Evolutionary conservation across 2,797 vertebrate genomes (phyloP).

Genomic region (Crenichthys baileyi): DNA sequence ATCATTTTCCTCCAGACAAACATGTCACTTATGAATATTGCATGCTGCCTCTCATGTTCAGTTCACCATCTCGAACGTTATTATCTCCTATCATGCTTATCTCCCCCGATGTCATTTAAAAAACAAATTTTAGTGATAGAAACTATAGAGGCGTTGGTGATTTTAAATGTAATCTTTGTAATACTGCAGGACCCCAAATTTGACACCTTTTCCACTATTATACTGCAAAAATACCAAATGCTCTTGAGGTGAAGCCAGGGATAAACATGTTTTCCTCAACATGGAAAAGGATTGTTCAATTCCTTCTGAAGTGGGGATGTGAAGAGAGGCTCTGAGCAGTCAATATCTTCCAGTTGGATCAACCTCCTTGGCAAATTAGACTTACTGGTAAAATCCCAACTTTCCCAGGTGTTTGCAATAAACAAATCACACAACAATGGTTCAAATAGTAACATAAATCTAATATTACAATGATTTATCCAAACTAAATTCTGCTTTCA

Average conservation of each 20-base stretch:
- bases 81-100: background rate
- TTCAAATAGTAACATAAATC: background rate
- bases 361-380: background rate
- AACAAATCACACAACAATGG: background rate
- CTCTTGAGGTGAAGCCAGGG: too few species aligned
- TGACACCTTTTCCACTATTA: background rate
- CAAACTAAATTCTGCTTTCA: background rate
- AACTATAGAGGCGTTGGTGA: background rate
- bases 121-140: background rate
- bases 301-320: background rate
- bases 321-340: too few species aligned
- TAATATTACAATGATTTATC: background rate
- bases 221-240: too few species aligned
- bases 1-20: slow-evolving; percentile 12
- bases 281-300: background rate
- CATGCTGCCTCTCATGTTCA: slow-evolving; percentile 12
- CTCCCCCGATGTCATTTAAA: background rate
- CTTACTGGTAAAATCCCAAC: background rate
- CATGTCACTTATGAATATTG: slow-evolving; percentile 19
- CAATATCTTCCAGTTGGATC: background rate
- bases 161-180: background rate
- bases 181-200: background rate
- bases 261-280: too few species aligned
- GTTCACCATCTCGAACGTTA: slow-evolving; percentile 8
- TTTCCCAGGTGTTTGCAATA: background rate